phyloP scores from a whole-genome alignment of 1,140 invertebrate genomes.

The Lordiphosa clarofinis region DNA sequence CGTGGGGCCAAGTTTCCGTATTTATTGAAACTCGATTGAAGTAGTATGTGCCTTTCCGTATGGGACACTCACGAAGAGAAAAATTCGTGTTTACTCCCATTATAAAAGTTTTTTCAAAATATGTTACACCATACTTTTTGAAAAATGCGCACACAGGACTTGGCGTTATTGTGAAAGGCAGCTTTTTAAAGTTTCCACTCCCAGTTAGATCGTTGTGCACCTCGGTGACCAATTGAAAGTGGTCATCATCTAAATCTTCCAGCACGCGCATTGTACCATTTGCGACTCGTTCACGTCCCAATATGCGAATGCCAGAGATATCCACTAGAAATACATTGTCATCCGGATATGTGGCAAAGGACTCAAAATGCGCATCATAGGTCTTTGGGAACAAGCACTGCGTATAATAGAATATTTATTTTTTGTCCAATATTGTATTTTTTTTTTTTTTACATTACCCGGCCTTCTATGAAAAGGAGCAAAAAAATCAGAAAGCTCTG shows the following conservation, averaged over 20 bases:
- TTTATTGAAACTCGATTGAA: too few species aligned
- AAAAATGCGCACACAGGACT: conserved; percentile 18
- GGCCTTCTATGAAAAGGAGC: not conserved
- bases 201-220: conserved; percentile 15
- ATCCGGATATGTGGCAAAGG: not conserved
- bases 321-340: not conserved
- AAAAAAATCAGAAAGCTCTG: not conserved
- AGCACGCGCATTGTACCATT: conserved; percentile 28
- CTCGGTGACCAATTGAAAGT: conserved; percentile 9
- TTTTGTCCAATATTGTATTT: not conserved
- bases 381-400: not conserved
- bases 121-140: conserved; percentile 1
- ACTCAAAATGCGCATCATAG: not conserved
- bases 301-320: conserved; percentile 4
- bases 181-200: conserved; percentile 21
- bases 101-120: conserved; percentile 3
- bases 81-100: conserved; percentile 23
- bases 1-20: too few species aligned
- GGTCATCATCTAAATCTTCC: conserved; percentile 9
- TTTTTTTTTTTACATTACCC: not conserved
- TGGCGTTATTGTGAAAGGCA: conserved; percentile 8
- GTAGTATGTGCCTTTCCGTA: not conserved
- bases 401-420: too few species aligned
- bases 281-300: conserved; percentile 13
- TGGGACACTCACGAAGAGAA: conserved; percentile 23